Evolutionary conservation across 2,113 vertebrate species (phyloP), one percentile per base, ranked within the genome.

Genomic region (Pheucticus melanocephalus): DNA sequence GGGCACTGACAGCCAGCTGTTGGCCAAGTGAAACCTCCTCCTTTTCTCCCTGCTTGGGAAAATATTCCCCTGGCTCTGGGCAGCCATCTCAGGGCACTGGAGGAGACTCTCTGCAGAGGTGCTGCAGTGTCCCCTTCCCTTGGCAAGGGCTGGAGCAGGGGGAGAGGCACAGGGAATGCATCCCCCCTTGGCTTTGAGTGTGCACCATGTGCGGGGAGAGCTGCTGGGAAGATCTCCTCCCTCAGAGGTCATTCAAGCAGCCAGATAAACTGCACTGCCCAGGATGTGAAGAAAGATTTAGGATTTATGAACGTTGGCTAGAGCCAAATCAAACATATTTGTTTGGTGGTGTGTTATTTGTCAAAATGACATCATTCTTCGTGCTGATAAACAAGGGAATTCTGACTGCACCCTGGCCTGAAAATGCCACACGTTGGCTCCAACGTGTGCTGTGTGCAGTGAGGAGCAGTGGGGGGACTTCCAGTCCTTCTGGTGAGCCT

Each of bases 261-360:
- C 87, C 94, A 90, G 92, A 92, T 92, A 82, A 95, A 92, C 79
- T 86, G 82, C 68, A 51, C 88, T 94, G 95, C 94, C 90, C 94
- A 90, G 88, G 82, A 93, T 90, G 94, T 90, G 93, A 94, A 68
- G 94, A 96, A 96, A 95, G 90, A 94, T 94, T 93, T 86, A 94
- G 95, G 76, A 90, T 96, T 96, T 96, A 96, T 96, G 95, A 81
- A 86, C 37, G 2, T 18, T 79, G 0, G 1, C 77, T 13, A 65
- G 53, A 90, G 95, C 95, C 95, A 96, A 94, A 92, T 96, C 92
- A 96, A 96, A 96, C 95, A 94, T 94, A 93, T 88, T 93, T 97
- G 95, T 93, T 96, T 96, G 89, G 88, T 88, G 86, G 88, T 82
- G 80, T 93, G 94, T 86, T 96, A 90, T 96, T 97, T 96, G 90